Conservation (phyloP, 2,113 vertebrate genomes). For the Trochalopteron elliotii region DNA sequence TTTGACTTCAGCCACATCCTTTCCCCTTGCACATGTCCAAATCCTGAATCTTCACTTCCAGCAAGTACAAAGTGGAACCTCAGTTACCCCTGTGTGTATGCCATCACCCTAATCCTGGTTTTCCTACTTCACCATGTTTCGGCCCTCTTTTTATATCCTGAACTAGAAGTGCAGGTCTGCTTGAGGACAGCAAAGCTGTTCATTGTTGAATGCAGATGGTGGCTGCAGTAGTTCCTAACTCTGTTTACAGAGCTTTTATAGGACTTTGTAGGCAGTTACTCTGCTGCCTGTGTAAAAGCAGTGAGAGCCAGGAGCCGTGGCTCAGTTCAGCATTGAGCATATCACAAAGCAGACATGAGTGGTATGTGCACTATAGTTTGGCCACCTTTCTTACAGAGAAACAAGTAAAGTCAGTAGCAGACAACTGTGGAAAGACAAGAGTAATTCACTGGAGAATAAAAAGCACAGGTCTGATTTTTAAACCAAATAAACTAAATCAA, state of each 20-base stretch:
- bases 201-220: not conserved
- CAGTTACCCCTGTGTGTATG: not conserved
- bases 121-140: not conserved
- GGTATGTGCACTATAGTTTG: not conserved
- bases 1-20: not conserved
- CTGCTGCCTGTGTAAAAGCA: not conserved
- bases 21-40: not conserved
- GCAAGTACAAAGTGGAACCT: not conserved
- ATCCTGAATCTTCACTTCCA: not conserved
- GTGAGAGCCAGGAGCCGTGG: not conserved
- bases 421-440: not conserved
- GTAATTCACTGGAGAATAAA: not conserved
- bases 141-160: not conserved
- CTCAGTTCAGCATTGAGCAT: not conserved
- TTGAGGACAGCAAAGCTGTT: not conserved
- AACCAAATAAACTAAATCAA: not conserved
- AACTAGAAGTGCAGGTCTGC: not conserved
- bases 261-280: not conserved
- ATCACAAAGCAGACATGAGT: not conserved
- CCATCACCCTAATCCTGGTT: not conserved
- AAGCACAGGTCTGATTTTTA: not conserved
- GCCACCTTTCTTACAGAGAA: not conserved
- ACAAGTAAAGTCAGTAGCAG: not conserved
- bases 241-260: not conserved
- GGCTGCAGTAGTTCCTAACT: not conserved